Conservation (phyloP, 2,888 invertebrate species). For the Tetheella fluctuosa region DNA sequence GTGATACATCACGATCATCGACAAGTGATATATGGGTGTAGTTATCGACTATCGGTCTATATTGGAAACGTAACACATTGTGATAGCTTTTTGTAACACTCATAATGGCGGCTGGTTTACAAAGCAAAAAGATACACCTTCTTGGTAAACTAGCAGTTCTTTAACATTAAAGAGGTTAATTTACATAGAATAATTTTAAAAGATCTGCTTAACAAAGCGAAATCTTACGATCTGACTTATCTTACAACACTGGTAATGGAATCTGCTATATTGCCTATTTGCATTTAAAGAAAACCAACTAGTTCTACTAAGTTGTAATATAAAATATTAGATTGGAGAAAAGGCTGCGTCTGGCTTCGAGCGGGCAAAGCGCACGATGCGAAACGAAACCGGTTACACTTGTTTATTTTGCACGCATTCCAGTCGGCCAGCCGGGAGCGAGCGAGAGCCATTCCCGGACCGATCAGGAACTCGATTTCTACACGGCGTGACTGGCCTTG, state of each 20-base stretch:
- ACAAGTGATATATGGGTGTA: constrained; percentile 62
- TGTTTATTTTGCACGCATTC: constrained; percentile 84
- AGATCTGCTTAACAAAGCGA: too few species aligned
- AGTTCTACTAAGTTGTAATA: background rate
- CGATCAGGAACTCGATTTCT: constrained; percentile 70
- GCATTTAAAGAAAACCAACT: background rate
- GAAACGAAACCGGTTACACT: constrained; percentile 75
- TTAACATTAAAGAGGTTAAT: too few species aligned
- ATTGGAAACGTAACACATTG: constrained; percentile 48
- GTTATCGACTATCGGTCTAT: constrained; percentile 59
- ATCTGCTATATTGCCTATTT: too few species aligned
- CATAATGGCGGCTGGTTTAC: constrained; percentile 32
- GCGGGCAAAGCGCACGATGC: constrained; percentile 69
- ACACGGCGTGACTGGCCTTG: constrained; percentile 68
- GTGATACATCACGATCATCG: constrained; percentile 62
- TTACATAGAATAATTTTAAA: too few species aligned
- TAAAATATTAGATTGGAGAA: constrained; percentile 54
- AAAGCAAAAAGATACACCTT: background rate
- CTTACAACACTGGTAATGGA: too few species aligned
- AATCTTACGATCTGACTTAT: too few species aligned
- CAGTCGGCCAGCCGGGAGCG: constrained; percentile 69
- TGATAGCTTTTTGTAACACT: constrained; percentile 40
- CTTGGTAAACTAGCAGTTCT: background rate
- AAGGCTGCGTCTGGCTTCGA: constrained; percentile 59
- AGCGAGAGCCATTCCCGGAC: constrained; percentile 72